Base-by-base conservation (phyloP, 2,113 vertebrate genomes). In the Sturnus vulgaris region DNA sequence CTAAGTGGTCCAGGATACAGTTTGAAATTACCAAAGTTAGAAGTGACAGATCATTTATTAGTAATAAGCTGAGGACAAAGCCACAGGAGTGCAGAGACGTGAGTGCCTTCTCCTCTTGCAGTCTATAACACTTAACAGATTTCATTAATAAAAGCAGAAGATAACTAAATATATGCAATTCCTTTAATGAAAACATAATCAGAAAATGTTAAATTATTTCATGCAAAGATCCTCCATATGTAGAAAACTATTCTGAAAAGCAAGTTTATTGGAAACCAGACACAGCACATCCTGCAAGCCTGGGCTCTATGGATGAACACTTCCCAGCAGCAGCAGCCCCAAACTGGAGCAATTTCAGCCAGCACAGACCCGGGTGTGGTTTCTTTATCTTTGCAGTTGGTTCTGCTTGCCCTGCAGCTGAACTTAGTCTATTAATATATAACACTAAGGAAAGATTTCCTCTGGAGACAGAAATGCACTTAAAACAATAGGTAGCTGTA, bases 401-500 rank as follows among this genome's bases (percentile, higher is more conserved):
- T 78, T 64, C 89, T 68, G 33, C 50, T 65, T 95, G 65, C 69
- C 89, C 86, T 76, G 69, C 31, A 79, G 70, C 61, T 96, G 94
- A 95, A 93, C 81, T 91, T 79, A n/a, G 25, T 30, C 69, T 81
- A 93, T 82, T 89, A 87, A 94, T 89, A 71, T 33, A 37, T 78
- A 92, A 82, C 81, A 86, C 28, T 53, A 68, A 75, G 72, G 39
- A 77, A 88, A 81, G 23, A 83, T 77, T 94, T 93, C 82, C 93
- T 88, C 72, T 55, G 46, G 76, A 87, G 72, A 89, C 53, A 86
- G 83, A 61, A 76, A 22, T 46, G 21, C 46, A 40, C n/a, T 75
- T 79, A 20, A 77, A 90, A 77, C 59, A 83, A 82, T 31, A 76
- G 69, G 42, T 15, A 82, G 44, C 49, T 44, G 22, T 56, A 89